phyloP scores from a whole-genome alignment of 2,113 vertebrate genomes.

The Vulpes lagopus region DNA sequence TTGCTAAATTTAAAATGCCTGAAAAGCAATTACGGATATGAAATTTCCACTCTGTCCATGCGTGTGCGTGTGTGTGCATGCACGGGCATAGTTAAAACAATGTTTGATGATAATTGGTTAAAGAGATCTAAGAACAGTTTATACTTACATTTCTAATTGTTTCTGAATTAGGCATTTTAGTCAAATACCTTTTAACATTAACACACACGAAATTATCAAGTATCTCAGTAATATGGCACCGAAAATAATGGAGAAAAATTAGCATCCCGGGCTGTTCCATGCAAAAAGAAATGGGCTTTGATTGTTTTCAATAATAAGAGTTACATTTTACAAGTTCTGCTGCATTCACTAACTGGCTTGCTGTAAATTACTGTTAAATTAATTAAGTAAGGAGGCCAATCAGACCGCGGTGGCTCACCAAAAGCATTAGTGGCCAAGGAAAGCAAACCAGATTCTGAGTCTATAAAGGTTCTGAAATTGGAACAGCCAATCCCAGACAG shows the following conservation, averaged over 20 bases:
- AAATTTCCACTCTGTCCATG: neutral
- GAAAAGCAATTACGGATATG: neutral
- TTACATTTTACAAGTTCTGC: neutral
- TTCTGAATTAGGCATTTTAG: neutral
- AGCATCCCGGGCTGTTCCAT: neutral
- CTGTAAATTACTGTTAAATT: neutral
- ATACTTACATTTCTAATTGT: neutral
- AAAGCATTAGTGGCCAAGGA: neutral
- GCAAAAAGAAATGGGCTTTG: neutral
- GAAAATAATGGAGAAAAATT: neutral
- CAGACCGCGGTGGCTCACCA: neutral
- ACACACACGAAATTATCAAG: slow-evolving; percentile 27
- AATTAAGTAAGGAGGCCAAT: neutral
- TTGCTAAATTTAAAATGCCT: neutral
- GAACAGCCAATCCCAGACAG: neutral
- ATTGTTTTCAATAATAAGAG: neutral
- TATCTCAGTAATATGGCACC: neutral
- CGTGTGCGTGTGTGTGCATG: neutral
- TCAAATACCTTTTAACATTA: neutral
- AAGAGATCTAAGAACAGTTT: neutral
- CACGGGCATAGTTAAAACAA: neutral
- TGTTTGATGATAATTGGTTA: neutral
- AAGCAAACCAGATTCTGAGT: neutral
- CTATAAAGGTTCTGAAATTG: neutral
- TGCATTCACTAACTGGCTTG: neutral